A percentile compares a stretch with the other conserved stretches of the same genome.
phyloP scores from a whole-genome alignment of 2,797 vertebrate species.

The Orientallactaga sibirica region DNA sequence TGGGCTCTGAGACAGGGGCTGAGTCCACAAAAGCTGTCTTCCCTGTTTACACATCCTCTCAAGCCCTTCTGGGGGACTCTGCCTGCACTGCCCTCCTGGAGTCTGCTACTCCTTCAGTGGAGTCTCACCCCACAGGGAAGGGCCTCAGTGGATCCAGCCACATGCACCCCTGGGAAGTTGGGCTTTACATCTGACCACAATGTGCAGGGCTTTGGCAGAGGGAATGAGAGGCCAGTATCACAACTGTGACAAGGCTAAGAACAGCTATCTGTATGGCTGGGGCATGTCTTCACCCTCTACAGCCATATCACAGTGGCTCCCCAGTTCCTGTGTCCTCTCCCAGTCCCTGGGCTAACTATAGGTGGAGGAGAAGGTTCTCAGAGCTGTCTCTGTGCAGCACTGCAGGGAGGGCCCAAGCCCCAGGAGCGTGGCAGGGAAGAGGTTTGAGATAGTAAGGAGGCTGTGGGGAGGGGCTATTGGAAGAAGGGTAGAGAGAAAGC shows the following conservation, averaged over 20 bases:
- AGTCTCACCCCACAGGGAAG: not conserved
- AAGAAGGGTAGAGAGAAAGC: no score
- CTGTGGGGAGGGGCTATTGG: no score
- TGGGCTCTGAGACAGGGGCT: not conserved
- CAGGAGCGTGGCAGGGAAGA: no score
- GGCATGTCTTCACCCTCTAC: not conserved
- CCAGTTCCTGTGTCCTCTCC: no score
- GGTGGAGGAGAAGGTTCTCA: not conserved
- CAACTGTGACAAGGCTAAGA: not conserved
- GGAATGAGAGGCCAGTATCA: not conserved
- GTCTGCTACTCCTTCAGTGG: not conserved
- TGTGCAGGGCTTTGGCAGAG: not conserved
- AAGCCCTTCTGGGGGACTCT: not conserved
- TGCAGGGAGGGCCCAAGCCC: not conserved
- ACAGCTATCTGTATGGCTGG: rapidly evolving
- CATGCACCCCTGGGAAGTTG: not conserved
- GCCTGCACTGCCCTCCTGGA: not conserved
- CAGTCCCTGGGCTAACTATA: not conserved
- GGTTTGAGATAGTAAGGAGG: rapidly evolving
- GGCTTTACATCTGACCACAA: not conserved
- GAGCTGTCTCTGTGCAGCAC: not conserved
- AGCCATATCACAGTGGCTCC: not conserved
- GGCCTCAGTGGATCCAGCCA: not conserved
- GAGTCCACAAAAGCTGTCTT: rapidly evolving
- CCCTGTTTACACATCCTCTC: not conserved